phyloP scores from a whole-genome alignment of 2,113 vertebrate species.

The Oxyruncus cristatus region DNA sequence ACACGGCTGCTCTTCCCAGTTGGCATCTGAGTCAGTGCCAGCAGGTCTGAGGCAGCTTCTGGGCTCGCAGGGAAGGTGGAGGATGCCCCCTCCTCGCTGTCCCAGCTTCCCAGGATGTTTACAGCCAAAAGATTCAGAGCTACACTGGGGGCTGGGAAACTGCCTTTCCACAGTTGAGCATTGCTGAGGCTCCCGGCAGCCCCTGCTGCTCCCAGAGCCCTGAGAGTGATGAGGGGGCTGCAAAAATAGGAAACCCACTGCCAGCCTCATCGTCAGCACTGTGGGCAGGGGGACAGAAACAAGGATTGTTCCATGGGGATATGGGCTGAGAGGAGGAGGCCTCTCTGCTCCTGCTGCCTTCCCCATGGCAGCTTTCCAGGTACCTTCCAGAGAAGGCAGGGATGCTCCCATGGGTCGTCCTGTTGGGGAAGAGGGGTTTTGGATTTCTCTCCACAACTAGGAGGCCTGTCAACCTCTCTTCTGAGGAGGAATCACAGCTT shows the following conservation, averaged over 20 bases:
- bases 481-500: background rate
- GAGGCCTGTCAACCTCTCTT: background rate
- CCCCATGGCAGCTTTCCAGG: background rate
- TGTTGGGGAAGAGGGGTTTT: background rate
- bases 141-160: background rate
- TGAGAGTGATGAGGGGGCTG: background rate
- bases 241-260: background rate
- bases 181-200: background rate
- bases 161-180: background rate
- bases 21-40: background rate
- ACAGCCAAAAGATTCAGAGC: constrained; percentile 5
- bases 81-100: background rate
- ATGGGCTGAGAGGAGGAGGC: background rate
- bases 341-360: background rate
- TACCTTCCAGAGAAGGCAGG: background rate
- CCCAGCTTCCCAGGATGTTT: constrained; percentile 5
- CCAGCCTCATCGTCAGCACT: background rate
- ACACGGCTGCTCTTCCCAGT: background rate
- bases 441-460: background rate
- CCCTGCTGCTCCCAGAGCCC: background rate
- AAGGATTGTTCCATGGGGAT: background rate
- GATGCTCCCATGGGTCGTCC: background rate
- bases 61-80: background rate
- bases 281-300: background rate
- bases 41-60: constrained; percentile 24